phyloP scores from a whole-genome alignment of 2,797 vertebrate genomes.

The Telmatherina bonti region DNA sequence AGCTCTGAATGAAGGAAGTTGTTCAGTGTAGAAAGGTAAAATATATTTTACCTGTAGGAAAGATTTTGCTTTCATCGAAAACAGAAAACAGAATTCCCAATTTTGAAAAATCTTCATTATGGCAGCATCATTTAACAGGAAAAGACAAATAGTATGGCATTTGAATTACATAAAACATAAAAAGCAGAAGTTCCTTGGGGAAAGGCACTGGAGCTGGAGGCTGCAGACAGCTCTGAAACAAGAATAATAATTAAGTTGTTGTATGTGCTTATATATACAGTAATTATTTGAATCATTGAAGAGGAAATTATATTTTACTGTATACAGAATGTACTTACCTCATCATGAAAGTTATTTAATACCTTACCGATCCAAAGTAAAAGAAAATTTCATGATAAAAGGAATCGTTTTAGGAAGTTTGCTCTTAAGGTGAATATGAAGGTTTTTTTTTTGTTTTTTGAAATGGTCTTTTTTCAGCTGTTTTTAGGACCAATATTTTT shows the following conservation, averaged over 20 bases:
- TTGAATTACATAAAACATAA: background rate
- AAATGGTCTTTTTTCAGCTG: constrained; percentile 78
- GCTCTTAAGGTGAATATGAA: constrained; percentile 92
- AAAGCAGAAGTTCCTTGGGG: background rate
- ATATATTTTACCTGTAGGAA: background rate
- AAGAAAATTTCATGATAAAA: background rate
- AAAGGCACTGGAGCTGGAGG: background rate
- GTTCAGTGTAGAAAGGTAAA: background rate
- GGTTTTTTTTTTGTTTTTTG: constrained; percentile 74
- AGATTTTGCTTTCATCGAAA: background rate
- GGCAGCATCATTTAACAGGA: background rate
- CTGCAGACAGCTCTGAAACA: constrained; percentile 5
- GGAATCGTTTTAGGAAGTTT: constrained; percentile 70
- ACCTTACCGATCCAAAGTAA: constrained; percentile 48
- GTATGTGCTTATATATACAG: background rate
- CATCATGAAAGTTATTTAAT: background rate
- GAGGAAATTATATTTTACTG: background rate
- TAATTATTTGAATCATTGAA: background rate
- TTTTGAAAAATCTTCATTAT: background rate
- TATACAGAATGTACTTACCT: constrained; percentile 57
- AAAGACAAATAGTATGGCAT: background rate
- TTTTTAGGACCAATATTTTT: constrained; percentile 68
- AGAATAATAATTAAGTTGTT: background rate
- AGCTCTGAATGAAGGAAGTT: background rate
- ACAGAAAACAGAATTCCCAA: background rate